These are phyloP conservation scores for Gallinago nigripennis DNA, from an alignment of 2,797 vertebrate species.

Conservation along the genomic window DNA sequence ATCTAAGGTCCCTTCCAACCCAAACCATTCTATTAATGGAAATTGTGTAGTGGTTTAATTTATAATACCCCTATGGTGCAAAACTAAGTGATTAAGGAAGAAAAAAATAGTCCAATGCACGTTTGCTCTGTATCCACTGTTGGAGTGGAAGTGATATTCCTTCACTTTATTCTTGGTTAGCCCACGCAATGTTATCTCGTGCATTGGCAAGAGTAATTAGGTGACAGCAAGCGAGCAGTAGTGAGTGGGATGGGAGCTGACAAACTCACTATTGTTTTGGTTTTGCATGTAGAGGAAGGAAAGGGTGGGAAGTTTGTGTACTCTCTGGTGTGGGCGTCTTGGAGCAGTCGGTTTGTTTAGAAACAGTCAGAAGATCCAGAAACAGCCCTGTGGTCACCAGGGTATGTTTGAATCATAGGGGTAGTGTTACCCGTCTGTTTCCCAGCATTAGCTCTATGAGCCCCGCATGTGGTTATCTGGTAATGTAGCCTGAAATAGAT, in stretches of 20 bases:
- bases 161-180: background rate
- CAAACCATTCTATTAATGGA: background rate
- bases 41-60: background rate
- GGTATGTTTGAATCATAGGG: background rate
- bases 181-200: background rate
- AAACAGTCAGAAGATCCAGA: background rate
- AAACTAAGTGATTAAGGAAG: background rate
- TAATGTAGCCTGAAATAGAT: background rate
- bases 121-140: background rate
- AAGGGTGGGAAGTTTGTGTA: background rate
- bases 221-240: fast-evolving
- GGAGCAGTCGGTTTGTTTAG: background rate
- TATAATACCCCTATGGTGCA: background rate
- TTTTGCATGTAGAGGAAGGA: background rate
- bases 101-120: background rate
- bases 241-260: background rate
- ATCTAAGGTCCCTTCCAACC: background rate
- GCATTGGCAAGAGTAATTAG: background rate
- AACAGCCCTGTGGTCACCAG: background rate
- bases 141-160: background rate
- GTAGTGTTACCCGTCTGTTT: background rate
- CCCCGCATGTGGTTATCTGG: fast-evolving
- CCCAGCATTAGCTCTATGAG: background rate
- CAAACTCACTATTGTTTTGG: background rate
- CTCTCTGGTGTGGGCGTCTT: background rate